These are phyloP conservation scores for Cosmia pyralina DNA, from an alignment of 2,888 invertebrate species.

Conservation along the genomic window DNA sequence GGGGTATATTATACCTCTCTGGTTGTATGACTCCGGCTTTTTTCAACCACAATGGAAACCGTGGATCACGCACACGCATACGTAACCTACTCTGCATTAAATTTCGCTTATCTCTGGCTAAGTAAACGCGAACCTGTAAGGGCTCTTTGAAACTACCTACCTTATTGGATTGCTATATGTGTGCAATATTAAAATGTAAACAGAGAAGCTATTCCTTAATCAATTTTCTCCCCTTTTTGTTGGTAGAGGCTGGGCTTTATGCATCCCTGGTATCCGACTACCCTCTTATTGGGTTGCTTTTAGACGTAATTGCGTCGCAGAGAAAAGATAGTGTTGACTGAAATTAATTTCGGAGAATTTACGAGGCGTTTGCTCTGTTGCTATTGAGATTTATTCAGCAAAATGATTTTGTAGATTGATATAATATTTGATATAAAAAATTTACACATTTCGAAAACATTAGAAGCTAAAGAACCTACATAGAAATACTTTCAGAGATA, in stretches of 20 bases:
- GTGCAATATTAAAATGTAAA: constrained; percentile 61
- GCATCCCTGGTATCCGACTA: constrained; percentile 40
- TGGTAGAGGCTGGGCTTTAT: constrained; percentile 49
- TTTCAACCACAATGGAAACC: constrained; percentile 10
- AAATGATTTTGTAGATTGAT: background rate
- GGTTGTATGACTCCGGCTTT: background rate
- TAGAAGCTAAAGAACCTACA: background rate
- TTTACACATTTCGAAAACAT: background rate
- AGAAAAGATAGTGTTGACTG: constrained; percentile 51
- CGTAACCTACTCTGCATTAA: constrained; percentile 39
- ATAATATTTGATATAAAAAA: background rate
- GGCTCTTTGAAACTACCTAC: constrained; percentile 42
- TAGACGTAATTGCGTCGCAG: constrained; percentile 54
- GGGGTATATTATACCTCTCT: background rate
- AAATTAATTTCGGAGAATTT: constrained; percentile 51
- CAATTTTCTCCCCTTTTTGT: constrained; percentile 63
- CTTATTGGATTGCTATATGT: constrained; percentile 51
- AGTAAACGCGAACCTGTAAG: constrained; percentile 32
- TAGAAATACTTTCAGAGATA: background rate
- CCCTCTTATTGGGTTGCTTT: constrained; percentile 54
- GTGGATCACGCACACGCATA: constrained; percentile 2
- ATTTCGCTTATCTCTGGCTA: constrained; percentile 37
- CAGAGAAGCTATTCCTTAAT: constrained; percentile 60
- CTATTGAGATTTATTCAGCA: constrained; percentile 6
- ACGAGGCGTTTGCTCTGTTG: constrained; percentile 14